phyloP scores from a whole-genome alignment of 2,888 invertebrate genomes.

The Harpalus rufipes region DNA sequence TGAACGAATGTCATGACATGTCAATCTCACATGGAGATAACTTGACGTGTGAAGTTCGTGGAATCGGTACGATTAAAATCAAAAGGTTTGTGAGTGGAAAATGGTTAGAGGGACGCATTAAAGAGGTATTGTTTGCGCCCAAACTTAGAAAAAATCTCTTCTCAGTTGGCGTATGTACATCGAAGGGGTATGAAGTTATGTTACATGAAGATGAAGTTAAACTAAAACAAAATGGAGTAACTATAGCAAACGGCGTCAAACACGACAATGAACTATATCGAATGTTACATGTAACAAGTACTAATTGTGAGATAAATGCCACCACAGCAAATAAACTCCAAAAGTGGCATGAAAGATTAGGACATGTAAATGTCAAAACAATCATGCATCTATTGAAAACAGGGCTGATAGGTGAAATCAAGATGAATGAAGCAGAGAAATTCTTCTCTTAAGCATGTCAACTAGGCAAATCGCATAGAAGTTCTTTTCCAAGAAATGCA shows the following conservation, averaged over 20 bases:
- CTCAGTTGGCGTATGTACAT: not conserved
- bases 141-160: not conserved
- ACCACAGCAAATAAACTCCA: slow-evolving; percentile 65
- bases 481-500: not conserved
- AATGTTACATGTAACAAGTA: slow-evolving; percentile 68
- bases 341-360: slow-evolving; percentile 69
- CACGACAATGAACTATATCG: slow-evolving; percentile 68
- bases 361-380: slow-evolving; percentile 68
- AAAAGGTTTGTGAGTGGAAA: not conserved
- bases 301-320: slow-evolving; percentile 66
- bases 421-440: slow-evolving; percentile 11
- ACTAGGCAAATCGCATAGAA: not conserved
- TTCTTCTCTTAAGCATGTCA: not conserved
- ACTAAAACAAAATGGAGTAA: slow-evolving; percentile 34
- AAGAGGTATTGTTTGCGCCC: not conserved
- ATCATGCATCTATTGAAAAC: slow-evolving; percentile 67
- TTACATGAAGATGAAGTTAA: not conserved
- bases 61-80: not conserved
- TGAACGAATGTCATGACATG: not conserved
- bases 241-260: slow-evolving; percentile 68
- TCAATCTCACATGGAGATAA: not conserved
- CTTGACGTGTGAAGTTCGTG: not conserved
- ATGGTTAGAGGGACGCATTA: not conserved
- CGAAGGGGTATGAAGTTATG: not conserved
- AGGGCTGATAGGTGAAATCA: slow-evolving; percentile 68